Conservation (phyloP, 2,113 vertebrate species). For the Siphamia tubifer region DNA sequence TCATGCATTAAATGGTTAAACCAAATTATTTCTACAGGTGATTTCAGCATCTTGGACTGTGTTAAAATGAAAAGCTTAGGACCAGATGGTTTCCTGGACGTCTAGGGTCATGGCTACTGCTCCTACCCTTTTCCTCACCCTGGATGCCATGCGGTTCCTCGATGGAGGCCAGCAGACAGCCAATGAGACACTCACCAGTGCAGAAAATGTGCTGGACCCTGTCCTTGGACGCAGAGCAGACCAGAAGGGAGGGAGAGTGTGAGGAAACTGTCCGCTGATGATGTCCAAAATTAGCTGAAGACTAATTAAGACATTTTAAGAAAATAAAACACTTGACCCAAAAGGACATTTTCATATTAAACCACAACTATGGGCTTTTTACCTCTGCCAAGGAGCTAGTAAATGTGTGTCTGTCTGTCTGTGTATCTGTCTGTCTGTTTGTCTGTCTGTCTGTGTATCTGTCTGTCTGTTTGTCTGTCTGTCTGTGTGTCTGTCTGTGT, state of each 20-base stretch:
- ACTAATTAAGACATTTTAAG: not conserved
- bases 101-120: slow-evolving; percentile 34
- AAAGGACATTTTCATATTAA: not conserved
- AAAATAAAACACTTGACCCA: not conserved
- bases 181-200: slow-evolving; percentile 34
- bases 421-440: no score
- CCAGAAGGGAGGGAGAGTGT: not conserved
- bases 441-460: no score
- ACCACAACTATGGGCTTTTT: no score
- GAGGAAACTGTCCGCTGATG: not conserved
- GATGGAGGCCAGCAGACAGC: slow-evolving; percentile 45
- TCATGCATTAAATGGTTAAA: no score
- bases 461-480: no score
- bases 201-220: slow-evolving; percentile 51
- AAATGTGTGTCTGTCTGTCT: no score
- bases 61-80: slow-evolving; percentile 7
- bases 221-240: slow-evolving; percentile 29
- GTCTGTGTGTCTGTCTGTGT: no score
- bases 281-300: not conserved
- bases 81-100: slow-evolving; percentile 56
- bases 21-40: no score
- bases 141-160: slow-evolving; percentile 43
- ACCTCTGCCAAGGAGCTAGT: no score
- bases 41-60: not conserved
- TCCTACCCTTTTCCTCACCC: slow-evolving; percentile 50